phyloP scores from a whole-genome alignment of 1,140 invertebrate species.

The Bombus impatiens region DNA sequence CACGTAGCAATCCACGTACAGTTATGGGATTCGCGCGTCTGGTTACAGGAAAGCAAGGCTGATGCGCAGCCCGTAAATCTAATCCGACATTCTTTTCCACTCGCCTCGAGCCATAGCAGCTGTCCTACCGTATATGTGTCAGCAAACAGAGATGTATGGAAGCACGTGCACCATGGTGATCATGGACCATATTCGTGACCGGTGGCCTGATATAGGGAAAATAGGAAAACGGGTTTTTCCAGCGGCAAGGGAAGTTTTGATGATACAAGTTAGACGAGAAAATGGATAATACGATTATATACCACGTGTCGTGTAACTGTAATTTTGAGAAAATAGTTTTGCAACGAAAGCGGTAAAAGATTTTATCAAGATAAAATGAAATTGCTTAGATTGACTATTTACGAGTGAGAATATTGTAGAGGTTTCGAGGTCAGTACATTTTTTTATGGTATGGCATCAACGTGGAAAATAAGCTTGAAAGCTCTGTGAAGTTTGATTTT shows the following conservation, averaged over 20 bases:
- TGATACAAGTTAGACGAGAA: not conserved
- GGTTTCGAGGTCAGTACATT: not conserved
- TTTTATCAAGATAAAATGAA: not conserved
- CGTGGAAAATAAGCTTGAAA: too few relatives aligned
- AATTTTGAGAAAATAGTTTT: not conserved
- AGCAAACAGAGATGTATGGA: not conserved
- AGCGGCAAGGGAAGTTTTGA: not conserved
- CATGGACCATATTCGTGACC: not conserved
- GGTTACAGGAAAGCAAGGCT: not conserved
- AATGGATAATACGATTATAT: not conserved
- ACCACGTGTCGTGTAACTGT: not conserved
- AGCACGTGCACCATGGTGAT: not conserved
- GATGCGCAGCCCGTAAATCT: slow-evolving; percentile 9
- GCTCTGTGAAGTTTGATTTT: too few relatives aligned
- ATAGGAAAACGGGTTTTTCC: too few relatives aligned
- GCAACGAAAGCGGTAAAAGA: not conserved
- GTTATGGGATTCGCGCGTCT: not conserved
- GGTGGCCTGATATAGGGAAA: too few relatives aligned
- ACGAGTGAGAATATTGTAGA: not conserved
- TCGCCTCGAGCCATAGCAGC: not conserved
- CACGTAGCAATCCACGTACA: not conserved
- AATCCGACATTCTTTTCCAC: slow-evolving; percentile 25
- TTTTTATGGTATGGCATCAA: not conserved
- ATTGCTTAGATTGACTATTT: not conserved
- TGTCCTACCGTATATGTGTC: not conserved